Conservation (phyloP, 2,888 invertebrate species). For the Epiblema foenella region DNA sequence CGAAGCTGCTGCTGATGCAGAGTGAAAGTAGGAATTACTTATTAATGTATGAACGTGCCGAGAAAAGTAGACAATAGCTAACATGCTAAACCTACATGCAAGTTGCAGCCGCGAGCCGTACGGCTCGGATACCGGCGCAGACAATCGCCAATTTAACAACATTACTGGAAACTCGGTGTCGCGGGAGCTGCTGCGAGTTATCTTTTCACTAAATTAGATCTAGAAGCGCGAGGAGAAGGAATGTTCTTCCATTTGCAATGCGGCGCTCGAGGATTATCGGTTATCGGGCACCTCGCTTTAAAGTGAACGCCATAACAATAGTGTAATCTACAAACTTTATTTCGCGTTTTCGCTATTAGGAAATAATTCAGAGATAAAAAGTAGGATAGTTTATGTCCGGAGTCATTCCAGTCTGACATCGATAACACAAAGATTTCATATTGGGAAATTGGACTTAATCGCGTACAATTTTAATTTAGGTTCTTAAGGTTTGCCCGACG, state of each 20-base stretch:
- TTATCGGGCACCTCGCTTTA: not conserved
- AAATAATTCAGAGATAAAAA: too few relatives aligned
- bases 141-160: conserved; percentile 12
- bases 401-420: too few relatives aligned
- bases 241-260: conserved; percentile 3
- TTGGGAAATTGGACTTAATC: too few relatives aligned
- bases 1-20: too few relatives aligned
- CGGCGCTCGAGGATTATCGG: conserved; percentile 7
- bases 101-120: conserved; percentile 7
- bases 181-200: not conserved
- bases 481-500: too few relatives aligned
- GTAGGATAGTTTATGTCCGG: too few relatives aligned
- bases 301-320: too few relatives aligned
- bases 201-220: conserved; percentile 18
- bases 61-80: not conserved
- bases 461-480: too few relatives aligned
- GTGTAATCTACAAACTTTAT: too few relatives aligned
- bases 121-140: not conserved
- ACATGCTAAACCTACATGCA: conserved; percentile 10
- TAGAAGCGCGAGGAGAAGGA: not conserved
- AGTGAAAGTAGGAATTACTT: too few relatives aligned
- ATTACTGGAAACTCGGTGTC: conserved; percentile 5
- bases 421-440: too few relatives aligned
- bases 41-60: not conserved
- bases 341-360: too few relatives aligned